These are phyloP conservation scores for Caenorhabditis briggsae DNA, from an alignment of 1,140 invertebrate species.

Conservation along the genomic window DNA sequence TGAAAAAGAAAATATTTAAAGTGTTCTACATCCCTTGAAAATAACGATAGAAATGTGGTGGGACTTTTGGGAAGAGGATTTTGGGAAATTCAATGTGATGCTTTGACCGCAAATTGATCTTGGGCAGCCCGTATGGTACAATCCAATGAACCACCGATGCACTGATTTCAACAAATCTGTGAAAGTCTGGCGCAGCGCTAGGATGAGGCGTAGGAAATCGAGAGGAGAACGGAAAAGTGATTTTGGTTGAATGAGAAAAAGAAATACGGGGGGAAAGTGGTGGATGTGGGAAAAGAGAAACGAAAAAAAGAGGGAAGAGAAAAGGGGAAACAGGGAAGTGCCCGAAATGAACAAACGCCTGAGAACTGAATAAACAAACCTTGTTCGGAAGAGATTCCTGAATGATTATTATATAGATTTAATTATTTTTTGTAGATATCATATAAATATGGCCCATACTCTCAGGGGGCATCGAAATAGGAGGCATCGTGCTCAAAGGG, in stretches of 20 bases:
- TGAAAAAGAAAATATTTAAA: neutral
- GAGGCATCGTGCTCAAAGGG: too few species aligned
- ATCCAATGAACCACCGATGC: constrained; percentile 87
- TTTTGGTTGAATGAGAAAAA: neutral
- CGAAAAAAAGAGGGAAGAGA: neutral
- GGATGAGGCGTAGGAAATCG: neutral
- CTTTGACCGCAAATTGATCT: constrained; percentile 89
- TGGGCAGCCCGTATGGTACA: constrained; percentile 90
- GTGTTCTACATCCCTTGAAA: neutral
- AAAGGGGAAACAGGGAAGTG: constrained; percentile 8
- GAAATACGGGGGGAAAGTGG: neutral
- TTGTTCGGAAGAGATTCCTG: constrained; percentile 33
- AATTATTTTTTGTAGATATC: too few species aligned
- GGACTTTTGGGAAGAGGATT: too few species aligned
- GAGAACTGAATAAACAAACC: constrained; percentile 39
- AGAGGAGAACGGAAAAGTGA: neutral
- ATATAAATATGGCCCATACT: too few species aligned
- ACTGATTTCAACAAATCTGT: neutral
- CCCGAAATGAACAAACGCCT: neutral
- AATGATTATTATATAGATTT: neutral
- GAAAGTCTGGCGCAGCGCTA: too few species aligned
- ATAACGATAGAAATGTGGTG: neutral
- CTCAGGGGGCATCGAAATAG: too few species aligned
- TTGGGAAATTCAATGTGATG: constrained; percentile 78
- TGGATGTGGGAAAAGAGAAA: neutral